Evolutionary conservation across 2,113 vertebrate species (phyloP), one percentile per base, ranked within the genome.

Genomic region (Pholis gunnellus): DNA sequence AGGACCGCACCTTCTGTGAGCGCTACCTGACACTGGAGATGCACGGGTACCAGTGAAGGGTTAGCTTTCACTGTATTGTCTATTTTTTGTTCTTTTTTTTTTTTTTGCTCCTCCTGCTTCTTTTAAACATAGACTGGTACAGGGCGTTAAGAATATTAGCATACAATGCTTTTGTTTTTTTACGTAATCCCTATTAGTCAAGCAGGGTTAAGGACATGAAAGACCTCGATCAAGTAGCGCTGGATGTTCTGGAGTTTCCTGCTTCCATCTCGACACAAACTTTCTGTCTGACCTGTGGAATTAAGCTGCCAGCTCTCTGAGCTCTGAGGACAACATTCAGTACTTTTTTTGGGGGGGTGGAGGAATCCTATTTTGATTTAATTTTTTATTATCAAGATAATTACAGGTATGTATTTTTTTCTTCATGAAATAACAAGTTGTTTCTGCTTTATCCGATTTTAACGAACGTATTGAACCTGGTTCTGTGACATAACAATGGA

Each of bases 1-100:
- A 81, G 87, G 84, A 90, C 93, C 72, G 85, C 89, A 91, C 91
- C 91, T 95, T 93, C 86, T 78, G 72, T 81, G 86, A 94, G 85
- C 82, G 25, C 81, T 83, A 83, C 74, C 91, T 95, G 95, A 94
- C 94, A 96, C 93, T 89, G 88, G 93, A 95, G 95, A 94, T 93
- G 94, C 91, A 64, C 78, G 81, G 88, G 79, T 90, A 92, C 86
- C 88, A 92, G 88, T 93, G 83, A 94, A 91, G 94, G 94, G 76
- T 91, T 92, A 88, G 86, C 88, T 94, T 94, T 92, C 94, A 93
- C 59, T 83, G 81, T 92, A 92, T 89, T 90, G 85, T 94, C 79
- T 76, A n/a, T 90, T 84, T 85, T 31, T 31, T 31, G 31, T 31
- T 31, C n/a, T n/a, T 81, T 76, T 75, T 81, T 75, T 70, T 52